Conservation (phyloP, 2,113 vertebrate species). For the Todiramphus saurophagus region DNA sequence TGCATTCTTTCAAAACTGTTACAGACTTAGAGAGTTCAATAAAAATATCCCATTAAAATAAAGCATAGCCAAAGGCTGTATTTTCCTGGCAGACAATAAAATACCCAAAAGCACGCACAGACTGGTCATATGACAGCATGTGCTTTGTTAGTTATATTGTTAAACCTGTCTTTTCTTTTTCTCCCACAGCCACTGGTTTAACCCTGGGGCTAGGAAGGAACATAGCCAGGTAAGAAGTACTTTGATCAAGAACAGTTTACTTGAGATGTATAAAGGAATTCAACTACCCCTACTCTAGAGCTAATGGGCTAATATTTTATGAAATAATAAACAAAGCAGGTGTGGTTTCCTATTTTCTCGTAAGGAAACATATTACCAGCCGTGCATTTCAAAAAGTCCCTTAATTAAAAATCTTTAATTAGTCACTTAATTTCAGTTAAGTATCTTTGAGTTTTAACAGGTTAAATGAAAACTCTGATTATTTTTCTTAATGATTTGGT, state of each 20-base stretch:
- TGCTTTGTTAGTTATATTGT: conserved; percentile 39
- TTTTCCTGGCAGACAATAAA: conserved; percentile 64
- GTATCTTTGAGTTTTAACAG: neutral
- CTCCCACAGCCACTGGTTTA: conserved; percentile 89
- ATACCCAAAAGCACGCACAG: conserved; percentile 47
- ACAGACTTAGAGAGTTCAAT: conserved; percentile 65
- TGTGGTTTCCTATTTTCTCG: neutral
- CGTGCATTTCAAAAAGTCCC: neutral
- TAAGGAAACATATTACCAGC: neutral
- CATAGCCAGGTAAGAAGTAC: conserved; percentile 87
- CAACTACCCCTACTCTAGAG: conserved; percentile 13
- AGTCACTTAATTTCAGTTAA: neutral
- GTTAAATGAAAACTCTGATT: neutral
- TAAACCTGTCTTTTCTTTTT: conserved; percentile 71
- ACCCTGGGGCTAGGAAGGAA: conserved; percentile 87
- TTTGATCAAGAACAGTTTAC: conserved; percentile 47
- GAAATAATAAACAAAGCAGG: neutral
- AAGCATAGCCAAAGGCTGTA: conserved; percentile 62
- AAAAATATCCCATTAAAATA: conserved; percentile 76
- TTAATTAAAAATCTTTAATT: neutral
- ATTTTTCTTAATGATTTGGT: neutral
- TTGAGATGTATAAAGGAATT: conserved; percentile 6
- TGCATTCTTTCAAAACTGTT: conserved; percentile 71
- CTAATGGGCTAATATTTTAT: neutral
- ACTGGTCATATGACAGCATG: conserved; percentile 33